Evolutionary conservation across 2,888 invertebrate species (phyloP), one percentile per base, ranked within the genome.

Genomic region (Synergus umbraculus): DNA sequence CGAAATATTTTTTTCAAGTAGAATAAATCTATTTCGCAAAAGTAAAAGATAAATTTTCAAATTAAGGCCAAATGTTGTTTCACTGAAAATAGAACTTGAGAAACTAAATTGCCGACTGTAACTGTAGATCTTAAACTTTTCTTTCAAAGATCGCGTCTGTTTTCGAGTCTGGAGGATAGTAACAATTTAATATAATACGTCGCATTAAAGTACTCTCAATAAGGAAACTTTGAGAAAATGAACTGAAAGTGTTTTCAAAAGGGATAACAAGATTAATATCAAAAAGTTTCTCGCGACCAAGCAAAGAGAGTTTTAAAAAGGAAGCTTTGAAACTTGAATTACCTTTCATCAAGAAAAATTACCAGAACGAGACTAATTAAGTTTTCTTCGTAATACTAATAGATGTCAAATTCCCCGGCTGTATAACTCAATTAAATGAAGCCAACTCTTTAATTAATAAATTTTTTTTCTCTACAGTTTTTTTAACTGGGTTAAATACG

Each of bases 231-330:
- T 13, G n/a, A 37, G 73, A 54, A 73, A 41, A 73, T n/a, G 37
- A 73, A 54, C 54, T 73, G 9, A 73, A 54, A 54, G 54, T 73
- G 69, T 54, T 49, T 73, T 49, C 54, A 10, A 73, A 73, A n/a
- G 29, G 41, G 54, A 49, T 73, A 73, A 73, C 49, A 73, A 73
- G 73, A 54, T 73, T 54, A 54, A 73, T 73, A 73, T 54, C 44
- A 46, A 46, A 67, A 69, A 69, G 69, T 69, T 69, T 22, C 4
- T 69, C 46, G 18, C 67, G 7, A 22, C 43, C 46, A 9, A 29
- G 13, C 22, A 29, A 69, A 49, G 46, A 69, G 69, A 49, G 29
- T 69, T 29, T 69, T 49, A 29, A 65, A 41, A 65, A 69, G 46
- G 22, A 46, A 49, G 69, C 46, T 49, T 69, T 15, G 9, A 29